These are phyloP conservation scores for Sebastiscus albofasciatus DNA, from an alignment of 2,797 vertebrate species.

Conservation along the genomic window DNA sequence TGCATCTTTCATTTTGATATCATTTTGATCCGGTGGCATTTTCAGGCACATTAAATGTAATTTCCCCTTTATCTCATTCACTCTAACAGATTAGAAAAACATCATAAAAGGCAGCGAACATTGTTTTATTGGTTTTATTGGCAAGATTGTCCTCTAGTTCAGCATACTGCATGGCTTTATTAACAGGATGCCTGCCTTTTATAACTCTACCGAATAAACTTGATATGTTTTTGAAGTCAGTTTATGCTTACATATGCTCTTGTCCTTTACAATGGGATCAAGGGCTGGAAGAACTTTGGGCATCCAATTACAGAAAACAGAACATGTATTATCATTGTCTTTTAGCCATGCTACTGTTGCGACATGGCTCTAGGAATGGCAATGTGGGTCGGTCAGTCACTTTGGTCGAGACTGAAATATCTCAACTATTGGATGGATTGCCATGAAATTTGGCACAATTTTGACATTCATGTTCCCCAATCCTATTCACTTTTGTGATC, in stretches of 20 bases:
- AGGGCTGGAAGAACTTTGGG: background rate
- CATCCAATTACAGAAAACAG: background rate
- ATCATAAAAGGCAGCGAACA: background rate
- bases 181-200: background rate
- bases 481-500: background rate
- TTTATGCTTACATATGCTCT: background rate
- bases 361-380: background rate
- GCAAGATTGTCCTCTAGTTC: background rate
- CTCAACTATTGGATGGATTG: background rate
- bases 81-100: background rate
- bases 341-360: background rate
- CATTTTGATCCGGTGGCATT: background rate
- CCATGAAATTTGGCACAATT: background rate
- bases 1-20: background rate
- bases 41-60: background rate
- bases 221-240: background rate
- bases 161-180: background rate
- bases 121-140: constrained; percentile 6
- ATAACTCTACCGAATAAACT: background rate
- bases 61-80: background rate
- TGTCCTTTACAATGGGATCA: background rate
- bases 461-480: background rate
- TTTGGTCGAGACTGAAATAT: background rate
- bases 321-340: background rate
- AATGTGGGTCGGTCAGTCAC: background rate